phyloP scores from a whole-genome alignment of 2,888 invertebrate genomes.

The Trissoscelio sp. region DNA sequence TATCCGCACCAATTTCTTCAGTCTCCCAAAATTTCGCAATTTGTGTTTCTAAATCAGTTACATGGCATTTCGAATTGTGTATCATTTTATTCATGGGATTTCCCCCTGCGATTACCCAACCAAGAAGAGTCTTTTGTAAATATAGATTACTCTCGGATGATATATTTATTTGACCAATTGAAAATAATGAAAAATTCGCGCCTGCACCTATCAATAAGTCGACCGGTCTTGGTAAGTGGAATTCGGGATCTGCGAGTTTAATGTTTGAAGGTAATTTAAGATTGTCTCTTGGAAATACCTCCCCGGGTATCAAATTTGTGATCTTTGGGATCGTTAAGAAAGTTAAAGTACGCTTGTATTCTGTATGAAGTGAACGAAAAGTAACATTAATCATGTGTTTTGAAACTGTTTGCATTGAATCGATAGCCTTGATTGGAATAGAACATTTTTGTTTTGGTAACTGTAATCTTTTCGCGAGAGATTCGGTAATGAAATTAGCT shows the following conservation, averaged over 20 bases:
- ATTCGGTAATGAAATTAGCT: slow-evolving; percentile 1
- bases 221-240: slow-evolving; percentile 49
- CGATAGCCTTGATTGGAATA: background rate
- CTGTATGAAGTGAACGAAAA: slow-evolving; percentile 7
- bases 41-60: background rate
- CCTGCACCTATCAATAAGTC: slow-evolving; percentile 62
- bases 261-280: slow-evolving; percentile 51
- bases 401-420: background rate
- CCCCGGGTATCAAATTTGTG: background rate
- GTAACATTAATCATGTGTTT: background rate
- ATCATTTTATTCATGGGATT: too few species aligned
- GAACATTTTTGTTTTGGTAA: background rate
- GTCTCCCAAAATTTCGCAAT: background rate
- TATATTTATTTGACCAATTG: slow-evolving; percentile 61
- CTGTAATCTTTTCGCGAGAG: background rate
- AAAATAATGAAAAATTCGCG: slow-evolving; percentile 48
- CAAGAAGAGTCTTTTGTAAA: slow-evolving; percentile 66
- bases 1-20: background rate
- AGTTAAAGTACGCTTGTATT: background rate
- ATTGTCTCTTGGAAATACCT: slow-evolving; percentile 21
- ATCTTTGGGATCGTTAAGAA: slow-evolving; percentile 8
- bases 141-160: slow-evolving; percentile 46
- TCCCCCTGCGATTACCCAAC: slow-evolving; percentile 63
- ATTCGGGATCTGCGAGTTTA: slow-evolving; percentile 62
- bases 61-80: too few species aligned